These are phyloP conservation scores for Heteromormyrus szaboi DNA, from an alignment of 2,797 vertebrate species.

Conservation along the genomic window DNA sequence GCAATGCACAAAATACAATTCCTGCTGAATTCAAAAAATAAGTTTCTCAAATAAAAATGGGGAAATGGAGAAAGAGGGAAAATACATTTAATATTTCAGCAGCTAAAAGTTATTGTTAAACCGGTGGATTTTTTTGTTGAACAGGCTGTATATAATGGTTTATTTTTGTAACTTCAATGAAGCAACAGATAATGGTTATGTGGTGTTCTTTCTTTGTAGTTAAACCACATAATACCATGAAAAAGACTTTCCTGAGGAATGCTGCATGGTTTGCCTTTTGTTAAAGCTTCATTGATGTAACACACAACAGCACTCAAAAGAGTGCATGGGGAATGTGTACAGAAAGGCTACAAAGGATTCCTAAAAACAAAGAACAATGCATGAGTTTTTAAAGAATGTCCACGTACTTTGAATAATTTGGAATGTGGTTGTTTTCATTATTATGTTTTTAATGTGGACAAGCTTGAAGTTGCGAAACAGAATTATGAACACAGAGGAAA, in stretches of 20 bases:
- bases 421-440: background rate
- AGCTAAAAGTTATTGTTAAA: background rate
- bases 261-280: background rate
- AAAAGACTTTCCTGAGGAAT: background rate
- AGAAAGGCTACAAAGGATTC: background rate
- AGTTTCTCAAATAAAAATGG: constrained; percentile 46
- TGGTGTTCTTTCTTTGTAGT: background rate
- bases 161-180: background rate
- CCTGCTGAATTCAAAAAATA: constrained; percentile 37
- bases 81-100: background rate
- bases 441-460: background rate
- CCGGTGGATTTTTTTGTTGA: background rate
- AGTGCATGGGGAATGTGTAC: background rate
- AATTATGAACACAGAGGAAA: background rate
- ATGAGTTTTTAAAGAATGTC: background rate
- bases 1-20: constrained; percentile 28
- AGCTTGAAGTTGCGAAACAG: background rate
- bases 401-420: constrained; percentile 1
- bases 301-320: background rate
- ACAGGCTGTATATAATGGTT: background rate
- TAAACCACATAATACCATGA: background rate
- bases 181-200: background rate
- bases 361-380: constrained; percentile 2
- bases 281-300: constrained; percentile 16
- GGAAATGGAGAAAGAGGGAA: constrained; percentile 36